Percentiles rank a stretch among this genome's conserved stretches.
Evolutionary conservation across 2,113 vertebrate genomes (phyloP).

Genomic region (Heterocephalus glaber): DNA sequence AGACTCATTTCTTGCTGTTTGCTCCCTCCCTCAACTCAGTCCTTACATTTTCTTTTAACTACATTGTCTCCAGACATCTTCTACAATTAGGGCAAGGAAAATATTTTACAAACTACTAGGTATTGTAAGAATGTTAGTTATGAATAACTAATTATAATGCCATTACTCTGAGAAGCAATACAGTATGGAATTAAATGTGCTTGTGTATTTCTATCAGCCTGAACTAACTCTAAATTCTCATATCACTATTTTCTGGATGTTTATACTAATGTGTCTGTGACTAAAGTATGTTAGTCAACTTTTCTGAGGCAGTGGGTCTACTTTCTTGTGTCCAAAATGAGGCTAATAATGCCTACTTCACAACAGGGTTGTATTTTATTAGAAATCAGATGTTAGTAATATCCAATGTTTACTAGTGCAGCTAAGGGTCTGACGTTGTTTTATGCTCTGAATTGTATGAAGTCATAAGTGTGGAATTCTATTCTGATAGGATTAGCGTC

Average conservation of each 20-base stretch:
- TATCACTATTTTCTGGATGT: neutral
- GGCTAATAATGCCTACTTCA: neutral
- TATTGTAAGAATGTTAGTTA: neutral
- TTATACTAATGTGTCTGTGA: neutral
- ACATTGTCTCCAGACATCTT: neutral
- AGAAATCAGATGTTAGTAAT: neutral
- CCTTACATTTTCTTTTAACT: neutral
- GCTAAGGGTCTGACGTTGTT: neutral
- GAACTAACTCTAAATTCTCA: neutral
- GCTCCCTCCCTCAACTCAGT: neutral
- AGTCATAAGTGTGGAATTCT: neutral
- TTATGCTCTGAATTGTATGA: neutral
- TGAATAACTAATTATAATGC: constrained; percentile 42
- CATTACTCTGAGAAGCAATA: neutral
- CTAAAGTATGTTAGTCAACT: neutral
- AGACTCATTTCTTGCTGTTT: neutral
- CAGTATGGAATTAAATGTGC: neutral
- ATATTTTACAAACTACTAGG: neutral
- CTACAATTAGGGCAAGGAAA: neutral
- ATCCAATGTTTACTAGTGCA: neutral
- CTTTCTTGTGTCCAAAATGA: neutral
- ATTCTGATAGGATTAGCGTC: neutral
- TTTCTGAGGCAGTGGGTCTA: neutral
- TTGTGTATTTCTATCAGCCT: neutral
- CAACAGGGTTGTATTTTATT: neutral